These are phyloP conservation scores for Eupithecia vulgata DNA, from an alignment of 2,888 invertebrate species.

Conservation along the genomic window DNA sequence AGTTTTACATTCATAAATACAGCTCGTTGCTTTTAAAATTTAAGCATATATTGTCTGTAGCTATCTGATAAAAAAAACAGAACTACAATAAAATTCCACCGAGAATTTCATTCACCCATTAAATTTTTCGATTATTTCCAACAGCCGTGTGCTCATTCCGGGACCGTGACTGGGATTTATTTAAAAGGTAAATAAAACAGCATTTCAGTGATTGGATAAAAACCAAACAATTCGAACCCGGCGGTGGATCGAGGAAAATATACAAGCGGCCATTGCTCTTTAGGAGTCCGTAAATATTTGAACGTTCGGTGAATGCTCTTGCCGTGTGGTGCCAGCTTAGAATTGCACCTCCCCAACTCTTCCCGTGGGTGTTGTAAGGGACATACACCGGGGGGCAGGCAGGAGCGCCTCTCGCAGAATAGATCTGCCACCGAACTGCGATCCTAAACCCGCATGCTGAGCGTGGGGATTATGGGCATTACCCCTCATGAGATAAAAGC, in stretches of 20 bases:
- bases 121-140: conserved; percentile 7
- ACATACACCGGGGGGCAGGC: too few species aligned
- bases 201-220: conserved; percentile 37
- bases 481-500: too few species aligned
- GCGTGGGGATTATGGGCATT: too few species aligned
- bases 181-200: conserved; percentile 34
- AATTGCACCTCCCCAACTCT: too few species aligned
- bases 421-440: too few species aligned
- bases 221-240: conserved; percentile 29
- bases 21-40: not conserved
- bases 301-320: not conserved
- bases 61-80: not conserved
- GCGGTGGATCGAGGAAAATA: conserved; percentile 33
- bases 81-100: conserved; percentile 1
- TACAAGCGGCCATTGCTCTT: conserved; percentile 30
- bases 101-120: not conserved
- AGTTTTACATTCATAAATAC: not conserved
- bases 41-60: not conserved
- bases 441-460: too few species aligned
- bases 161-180: conserved; percentile 2
- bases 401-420: too few species aligned
- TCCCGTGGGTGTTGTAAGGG: too few species aligned
- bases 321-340: too few species aligned
- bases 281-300: conserved; percentile 18
- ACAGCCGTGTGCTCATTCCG: not conserved